Evolutionary conservation across 2,888 invertebrate species (phyloP).

Genomic region (Calameuta filiformis): DNA sequence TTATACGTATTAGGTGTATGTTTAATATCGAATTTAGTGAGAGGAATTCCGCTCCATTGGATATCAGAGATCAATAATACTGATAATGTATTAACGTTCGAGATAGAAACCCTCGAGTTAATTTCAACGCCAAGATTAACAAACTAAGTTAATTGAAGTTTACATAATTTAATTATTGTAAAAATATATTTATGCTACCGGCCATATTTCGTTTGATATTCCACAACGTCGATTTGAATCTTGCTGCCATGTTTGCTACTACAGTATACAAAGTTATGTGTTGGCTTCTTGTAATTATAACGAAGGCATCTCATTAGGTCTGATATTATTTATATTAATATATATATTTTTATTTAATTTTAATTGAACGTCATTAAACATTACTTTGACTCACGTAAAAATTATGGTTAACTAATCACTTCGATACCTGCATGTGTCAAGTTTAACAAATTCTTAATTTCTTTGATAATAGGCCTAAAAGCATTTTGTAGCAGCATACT

Average conservation of each 20-base stretch:
- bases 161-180: slow-evolving; percentile 13
- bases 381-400: not conserved
- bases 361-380: not conserved
- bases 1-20: not conserved
- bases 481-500: not conserved
- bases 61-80: not conserved
- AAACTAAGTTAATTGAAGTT: slow-evolving; percentile 16
- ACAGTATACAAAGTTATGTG: no score
- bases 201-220: slow-evolving; percentile 17
- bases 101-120: not conserved
- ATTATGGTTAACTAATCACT: not conserved
- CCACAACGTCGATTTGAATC: not conserved
- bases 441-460: not conserved
- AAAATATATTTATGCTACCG: slow-evolving; percentile 11
- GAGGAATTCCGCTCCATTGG: not conserved
- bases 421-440: not conserved
- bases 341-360: not conserved
- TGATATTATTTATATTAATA: not conserved
- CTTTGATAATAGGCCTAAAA: not conserved
- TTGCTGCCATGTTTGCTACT: no score
- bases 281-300: no score
- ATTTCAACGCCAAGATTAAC: slow-evolving; percentile 8
- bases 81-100: not conserved
- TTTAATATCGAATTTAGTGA: not conserved
- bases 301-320: not conserved